Base-by-base conservation (phyloP, 1,140 invertebrate species). In the Cotesia typhae region DNA sequence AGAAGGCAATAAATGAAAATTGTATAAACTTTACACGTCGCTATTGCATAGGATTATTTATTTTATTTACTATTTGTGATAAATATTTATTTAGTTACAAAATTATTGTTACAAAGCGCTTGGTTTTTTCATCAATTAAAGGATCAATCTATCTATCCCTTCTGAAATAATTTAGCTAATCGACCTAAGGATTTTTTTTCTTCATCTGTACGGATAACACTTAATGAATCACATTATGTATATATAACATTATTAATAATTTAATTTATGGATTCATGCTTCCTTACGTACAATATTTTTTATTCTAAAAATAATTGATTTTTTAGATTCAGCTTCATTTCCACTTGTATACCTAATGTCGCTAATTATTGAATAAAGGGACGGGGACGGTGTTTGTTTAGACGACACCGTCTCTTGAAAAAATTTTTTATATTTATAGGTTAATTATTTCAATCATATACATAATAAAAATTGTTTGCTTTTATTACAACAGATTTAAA, bases 61-160 rank as follows among this genome's bases (percentile, higher is more conserved):
- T 65, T 64, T 74, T 37, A 14, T 71, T 71, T 64, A 75, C 74
- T 75, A 72, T 59, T 73, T 66, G 74, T 67, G 74, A 72, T 73
- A 71, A 70, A 53, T 53, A 47, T 61, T 14, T 70, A 61, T 63
- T 70, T 73, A 76, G 64, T 70, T 76, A 76, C 70, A 76, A 76
- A 76, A 76, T 73, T 76, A 73, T 71, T 64, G 64, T 73, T 76
- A 76, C 74, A 76, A 76, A 76, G 74, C 74, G 74, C 57, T 65
- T 76, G 59, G 59, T 60, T 70, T 41, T 60, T 12, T 70, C 57
- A 35, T 68, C 59, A 38, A 37, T 59, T 70, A 72, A 41, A 72
- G 41, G 66, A 70, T 70, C 72, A 61, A 69, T 67, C 20, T 63
- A 51, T 65, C 51, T 73, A 73, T 64, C 65, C 60, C 5, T 55